Base-by-base conservation (phyloP, 2,888 invertebrate genomes). In the Rhaphigaster nebulosa region DNA sequence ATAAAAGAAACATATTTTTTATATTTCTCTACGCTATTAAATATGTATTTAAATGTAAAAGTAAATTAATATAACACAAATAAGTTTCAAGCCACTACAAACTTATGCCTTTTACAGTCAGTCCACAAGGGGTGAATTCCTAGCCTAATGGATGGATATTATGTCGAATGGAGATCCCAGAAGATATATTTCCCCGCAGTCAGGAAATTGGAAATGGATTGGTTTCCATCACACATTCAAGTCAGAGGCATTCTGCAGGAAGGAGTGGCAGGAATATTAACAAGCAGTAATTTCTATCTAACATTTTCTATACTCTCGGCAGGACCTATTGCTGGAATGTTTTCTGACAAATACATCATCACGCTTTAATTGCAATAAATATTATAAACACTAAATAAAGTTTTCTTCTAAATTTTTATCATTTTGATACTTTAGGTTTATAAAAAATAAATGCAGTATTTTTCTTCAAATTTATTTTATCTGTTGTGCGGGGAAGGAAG, bases 171-270 rank as follows among this genome's bases (percentile, higher is more conserved):
- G 70, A 76, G 20, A 76, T 76, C 38, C 70, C 18, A 38, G 70
- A 76, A 76, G 70, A 76, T 76, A 76, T 76, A 76, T 76, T 76
- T 76, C 38, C 70, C 70, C 23, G 70, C 18, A 76, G 70, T 20
- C 70, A 76, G 70, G 70, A 76, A 76, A 76, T 76, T 76, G 70
- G 70, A 76, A 76, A 76, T 76, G 70, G 70, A 76, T 76, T 29
- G 70, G 20, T 23, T 76, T 76, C 70, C 70, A 76, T 76, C 70
- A 76, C 65, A 76, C 70, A 76, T 76, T 76, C 70, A 76, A 76
- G 70, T 76, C 70, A 76, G 70, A 76, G 38, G 70, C 70, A 76
- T 38, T 76, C 70, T 76, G 70, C 34, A 38, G 70, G 70, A 38
- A 76, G 70, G 34, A 76, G 20, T 23, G 70, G 8, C 20, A 38